phyloP scores from a whole-genome alignment of 2,113 vertebrate species.

The Ramphastos sulfuratus region DNA sequence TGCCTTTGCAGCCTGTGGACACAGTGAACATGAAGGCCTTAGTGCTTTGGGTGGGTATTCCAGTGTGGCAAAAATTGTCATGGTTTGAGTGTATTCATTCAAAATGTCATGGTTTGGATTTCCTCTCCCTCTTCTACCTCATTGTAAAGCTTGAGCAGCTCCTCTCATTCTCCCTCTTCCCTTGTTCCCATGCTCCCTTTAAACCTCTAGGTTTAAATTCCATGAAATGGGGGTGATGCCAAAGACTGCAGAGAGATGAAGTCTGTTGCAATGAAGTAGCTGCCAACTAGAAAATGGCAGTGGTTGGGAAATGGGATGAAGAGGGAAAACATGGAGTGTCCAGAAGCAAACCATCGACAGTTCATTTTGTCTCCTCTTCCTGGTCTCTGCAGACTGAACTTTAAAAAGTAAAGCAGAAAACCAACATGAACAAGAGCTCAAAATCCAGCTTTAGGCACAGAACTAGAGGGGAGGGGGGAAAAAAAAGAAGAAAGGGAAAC shows the following conservation, averaged over 20 bases:
- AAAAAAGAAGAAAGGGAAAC: neutral
- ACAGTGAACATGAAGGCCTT: neutral
- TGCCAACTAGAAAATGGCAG: neutral
- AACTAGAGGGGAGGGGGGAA: neutral
- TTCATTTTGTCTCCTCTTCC: neutral
- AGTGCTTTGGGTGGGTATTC: neutral
- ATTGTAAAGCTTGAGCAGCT: neutral
- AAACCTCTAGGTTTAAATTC: neutral
- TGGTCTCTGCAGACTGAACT: neutral
- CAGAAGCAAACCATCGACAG: neutral
- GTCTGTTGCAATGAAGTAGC: neutral
- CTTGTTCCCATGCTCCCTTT: neutral
- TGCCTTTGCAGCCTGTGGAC: neutral
- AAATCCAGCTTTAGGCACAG: constrained; percentile 28
- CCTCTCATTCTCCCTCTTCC: neutral
- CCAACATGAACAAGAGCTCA: neutral
- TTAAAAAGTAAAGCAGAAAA: neutral
- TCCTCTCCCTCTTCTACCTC: neutral
- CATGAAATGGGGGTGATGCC: neutral
- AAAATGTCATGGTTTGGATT: neutral
- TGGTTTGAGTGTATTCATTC: neutral
- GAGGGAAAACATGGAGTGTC: neutral
- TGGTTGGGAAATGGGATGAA: neutral
- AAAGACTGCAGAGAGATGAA: neutral
- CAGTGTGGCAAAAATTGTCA: neutral